Percentiles rank a stretch among this genome's conserved stretches.
phyloP scores from a whole-genome alignment of 2,797 vertebrate genomes.

The Onychomys leucogaster region DNA sequence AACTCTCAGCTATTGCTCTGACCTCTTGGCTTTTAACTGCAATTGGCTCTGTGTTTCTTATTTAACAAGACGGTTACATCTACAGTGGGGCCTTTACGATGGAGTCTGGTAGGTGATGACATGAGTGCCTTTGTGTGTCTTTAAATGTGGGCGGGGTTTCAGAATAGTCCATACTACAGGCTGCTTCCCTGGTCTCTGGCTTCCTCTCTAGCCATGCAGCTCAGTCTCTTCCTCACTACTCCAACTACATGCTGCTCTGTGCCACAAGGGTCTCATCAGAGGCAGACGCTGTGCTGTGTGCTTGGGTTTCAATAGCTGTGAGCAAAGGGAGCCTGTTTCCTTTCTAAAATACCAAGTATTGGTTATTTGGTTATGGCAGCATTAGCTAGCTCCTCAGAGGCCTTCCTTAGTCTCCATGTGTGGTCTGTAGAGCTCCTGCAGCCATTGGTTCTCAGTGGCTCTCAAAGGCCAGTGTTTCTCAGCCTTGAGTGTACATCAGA shows the following conservation, averaged over 20 bases:
- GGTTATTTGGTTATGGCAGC: background rate
- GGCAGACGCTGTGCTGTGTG: background rate
- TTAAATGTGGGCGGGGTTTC: background rate
- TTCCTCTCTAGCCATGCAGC: background rate
- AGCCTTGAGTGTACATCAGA: background rate
- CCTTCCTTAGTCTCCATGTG: background rate
- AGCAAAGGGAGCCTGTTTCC: background rate
- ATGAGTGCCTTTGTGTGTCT: background rate
- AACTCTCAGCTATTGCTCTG: no score
- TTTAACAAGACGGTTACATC: no score
- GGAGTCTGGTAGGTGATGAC: background rate
- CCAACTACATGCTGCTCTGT: background rate
- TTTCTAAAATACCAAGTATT: background rate
- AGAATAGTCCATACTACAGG: background rate
- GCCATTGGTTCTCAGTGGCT: background rate
- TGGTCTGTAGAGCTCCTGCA: background rate
- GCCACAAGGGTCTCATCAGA: background rate
- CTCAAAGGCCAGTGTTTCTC: background rate
- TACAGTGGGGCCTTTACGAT: background rate
- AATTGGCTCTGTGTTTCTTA: no score
- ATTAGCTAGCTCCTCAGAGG: background rate
- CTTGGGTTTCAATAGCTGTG: background rate
- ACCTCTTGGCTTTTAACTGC: no score
- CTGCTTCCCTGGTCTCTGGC: background rate
- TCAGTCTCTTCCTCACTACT: background rate